These are phyloP conservation scores for Drosophila fulvimacula DNA, from an alignment of 2,888 invertebrate species.

Conservation along the genomic window DNA sequence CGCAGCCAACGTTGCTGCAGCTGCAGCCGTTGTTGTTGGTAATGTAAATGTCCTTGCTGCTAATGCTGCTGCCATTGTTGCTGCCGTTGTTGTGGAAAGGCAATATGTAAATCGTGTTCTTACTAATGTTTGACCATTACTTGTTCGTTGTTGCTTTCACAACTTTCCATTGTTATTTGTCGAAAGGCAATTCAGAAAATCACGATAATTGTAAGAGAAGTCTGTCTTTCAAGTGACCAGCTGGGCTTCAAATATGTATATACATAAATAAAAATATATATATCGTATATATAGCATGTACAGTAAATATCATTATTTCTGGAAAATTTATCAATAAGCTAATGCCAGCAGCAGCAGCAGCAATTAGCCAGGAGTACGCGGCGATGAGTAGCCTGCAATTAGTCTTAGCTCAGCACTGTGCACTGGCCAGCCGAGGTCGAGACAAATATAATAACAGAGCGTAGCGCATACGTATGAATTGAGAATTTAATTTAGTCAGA, in stretches of 20 bases:
- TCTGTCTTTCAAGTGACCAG: constrained; percentile 27
- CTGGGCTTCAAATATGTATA: not conserved
- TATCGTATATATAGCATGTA: no score
- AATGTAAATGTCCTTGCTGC: constrained; percentile 24
- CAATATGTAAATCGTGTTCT: constrained; percentile 52
- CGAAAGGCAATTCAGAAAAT: not conserved
- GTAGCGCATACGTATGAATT: constrained; percentile 57
- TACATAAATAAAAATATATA: no score
- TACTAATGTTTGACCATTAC: constrained; percentile 63
- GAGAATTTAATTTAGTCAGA: constrained; percentile 74
- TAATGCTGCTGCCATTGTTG: constrained; percentile 16
- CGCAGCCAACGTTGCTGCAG: constrained; percentile 49
- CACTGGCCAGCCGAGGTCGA: constrained; percentile 13
- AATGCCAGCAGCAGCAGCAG: constrained; percentile 2
- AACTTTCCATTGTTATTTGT: constrained; percentile 41
- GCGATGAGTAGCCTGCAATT: constrained; percentile 16
- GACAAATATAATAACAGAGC: constrained; percentile 25
- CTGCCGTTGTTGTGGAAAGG: constrained; percentile 25
- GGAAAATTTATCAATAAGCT: constrained; percentile 18
- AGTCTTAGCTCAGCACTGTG: constrained; percentile 18
- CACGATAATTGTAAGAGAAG: constrained; percentile 35
- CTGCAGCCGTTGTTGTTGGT: constrained; percentile 22
- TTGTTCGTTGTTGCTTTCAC: constrained; percentile 45
- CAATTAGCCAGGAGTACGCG: not conserved
- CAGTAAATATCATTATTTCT: no score